Percentiles rank a stretch among this genome's conserved stretches.
phyloP scores from a whole-genome alignment of 2,113 vertebrate species.

The Antigone vipio region DNA sequence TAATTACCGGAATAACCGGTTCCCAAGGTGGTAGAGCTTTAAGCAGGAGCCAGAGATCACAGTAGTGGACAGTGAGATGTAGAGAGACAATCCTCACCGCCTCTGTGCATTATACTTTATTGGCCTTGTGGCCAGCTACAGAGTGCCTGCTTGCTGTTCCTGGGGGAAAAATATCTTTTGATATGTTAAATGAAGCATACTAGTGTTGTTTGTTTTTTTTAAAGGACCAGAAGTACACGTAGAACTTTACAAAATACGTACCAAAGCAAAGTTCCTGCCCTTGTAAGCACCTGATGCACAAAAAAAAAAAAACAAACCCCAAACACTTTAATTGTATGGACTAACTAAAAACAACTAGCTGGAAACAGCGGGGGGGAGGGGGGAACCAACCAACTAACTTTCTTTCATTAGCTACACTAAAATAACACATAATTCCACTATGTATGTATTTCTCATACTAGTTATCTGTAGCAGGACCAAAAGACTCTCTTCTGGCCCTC shows the following conservation, averaged over 20 bases:
- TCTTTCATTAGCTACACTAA: neutral
- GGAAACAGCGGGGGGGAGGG: neutral
- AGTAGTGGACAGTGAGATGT: neutral
- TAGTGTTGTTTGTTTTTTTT: slow-evolving; percentile 19
- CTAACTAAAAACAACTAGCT: neutral
- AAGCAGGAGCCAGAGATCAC: neutral
- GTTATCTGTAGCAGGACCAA: neutral
- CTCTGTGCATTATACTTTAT: neutral
- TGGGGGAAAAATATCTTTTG: slow-evolving; percentile 53
- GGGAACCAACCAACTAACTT: too few species aligned
- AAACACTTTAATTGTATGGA: neutral
- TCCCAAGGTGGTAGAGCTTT: neutral
- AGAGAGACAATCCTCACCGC: neutral
- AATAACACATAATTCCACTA: neutral
- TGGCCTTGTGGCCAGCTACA: neutral
- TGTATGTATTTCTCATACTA: neutral
- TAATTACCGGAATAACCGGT: neutral
- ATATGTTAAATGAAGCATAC: slow-evolving; percentile 33
- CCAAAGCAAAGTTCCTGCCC: slow-evolving; percentile 14
- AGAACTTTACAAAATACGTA: neutral
- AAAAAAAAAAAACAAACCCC: neutral
- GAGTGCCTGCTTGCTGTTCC: neutral
- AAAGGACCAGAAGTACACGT: neutral
- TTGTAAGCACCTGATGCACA: neutral
- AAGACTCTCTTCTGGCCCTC: neutral